phyloP scores from a whole-genome alignment of 2,888 invertebrate genomes.

The Pollenia labialis region DNA sequence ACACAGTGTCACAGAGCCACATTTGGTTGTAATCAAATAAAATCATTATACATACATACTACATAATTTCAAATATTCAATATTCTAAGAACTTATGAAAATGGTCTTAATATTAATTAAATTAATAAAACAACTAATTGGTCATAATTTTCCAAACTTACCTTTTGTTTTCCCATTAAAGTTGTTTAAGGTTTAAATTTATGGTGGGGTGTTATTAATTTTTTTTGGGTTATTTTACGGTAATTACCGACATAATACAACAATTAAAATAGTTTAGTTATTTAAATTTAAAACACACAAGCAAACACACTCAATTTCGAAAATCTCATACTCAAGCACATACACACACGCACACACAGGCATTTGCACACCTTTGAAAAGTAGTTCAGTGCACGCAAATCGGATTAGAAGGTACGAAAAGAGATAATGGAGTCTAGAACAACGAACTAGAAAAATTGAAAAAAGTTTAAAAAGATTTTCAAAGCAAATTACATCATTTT shows the following conservation, averaged over 20 bases:
- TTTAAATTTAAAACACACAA: slow-evolving; percentile 30
- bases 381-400: slow-evolving; percentile 82
- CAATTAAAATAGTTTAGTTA: slow-evolving; percentile 41
- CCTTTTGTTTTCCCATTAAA: slow-evolving; percentile 39
- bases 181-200: slow-evolving; percentile 13
- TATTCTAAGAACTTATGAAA: no score
- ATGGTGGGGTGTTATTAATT: slow-evolving; percentile 21
- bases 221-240: slow-evolving; percentile 22
- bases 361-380: slow-evolving; percentile 54
- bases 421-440: slow-evolving; percentile 53
- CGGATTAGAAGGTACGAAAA: slow-evolving; percentile 77
- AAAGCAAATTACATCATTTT: neutral
- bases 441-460: slow-evolving; percentile 4
- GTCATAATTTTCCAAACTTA: slow-evolving; percentile 40
- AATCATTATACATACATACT: no score
- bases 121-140: neutral
- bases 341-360: neutral
- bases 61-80: no score
- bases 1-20: no score
- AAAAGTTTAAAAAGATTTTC: neutral
- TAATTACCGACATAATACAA: slow-evolving; percentile 47
- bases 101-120: neutral
- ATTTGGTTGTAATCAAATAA: no score
- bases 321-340: neutral
- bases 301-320: slow-evolving; percentile 1